Percentiles rank a stretch among this genome's conserved stretches.
Evolutionary conservation across 1,140 invertebrate genomes (phyloP).

Genomic region (Tetragonula clypearis): DNA sequence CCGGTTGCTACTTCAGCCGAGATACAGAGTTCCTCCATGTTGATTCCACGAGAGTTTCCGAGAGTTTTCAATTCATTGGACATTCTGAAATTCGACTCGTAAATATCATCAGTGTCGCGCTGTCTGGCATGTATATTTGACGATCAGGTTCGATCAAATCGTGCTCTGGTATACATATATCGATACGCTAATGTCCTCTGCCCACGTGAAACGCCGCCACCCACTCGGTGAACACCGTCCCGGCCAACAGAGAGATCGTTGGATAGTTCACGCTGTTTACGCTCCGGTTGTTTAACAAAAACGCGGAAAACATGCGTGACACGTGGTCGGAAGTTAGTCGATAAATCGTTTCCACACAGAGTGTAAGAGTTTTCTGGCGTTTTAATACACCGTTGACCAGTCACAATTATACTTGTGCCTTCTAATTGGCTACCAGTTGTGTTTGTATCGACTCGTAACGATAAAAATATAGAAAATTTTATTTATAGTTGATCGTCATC

Average conservation of each 20-base stretch:
- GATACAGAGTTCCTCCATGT: neutral
- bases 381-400: neutral
- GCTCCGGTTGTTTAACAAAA: slow-evolving; percentile 18
- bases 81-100: slow-evolving; percentile 46
- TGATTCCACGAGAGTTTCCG: slow-evolving; percentile 1
- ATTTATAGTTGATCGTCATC: too few relatives aligned
- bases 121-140: slow-evolving; percentile 48
- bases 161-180: slow-evolving; percentile 10
- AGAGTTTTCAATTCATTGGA: neutral
- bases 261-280: slow-evolving; percentile 4
- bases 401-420: neutral
- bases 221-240: slow-evolving; percentile 22
- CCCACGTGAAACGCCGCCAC: slow-evolving; percentile 46
- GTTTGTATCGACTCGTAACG: neutral
- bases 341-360: neutral
- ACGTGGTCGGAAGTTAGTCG: neutral
- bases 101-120: slow-evolving; percentile 56
- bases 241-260: neutral
- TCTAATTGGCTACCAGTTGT: neutral
- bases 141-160: slow-evolving; percentile 52
- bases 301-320: neutral
- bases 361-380: neutral
- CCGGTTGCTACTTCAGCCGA: slow-evolving; percentile 27
- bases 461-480: neutral
- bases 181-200: slow-evolving; percentile 48